phyloP scores from a whole-genome alignment of 1,140 invertebrate genomes.

The Papilio machaon region DNA sequence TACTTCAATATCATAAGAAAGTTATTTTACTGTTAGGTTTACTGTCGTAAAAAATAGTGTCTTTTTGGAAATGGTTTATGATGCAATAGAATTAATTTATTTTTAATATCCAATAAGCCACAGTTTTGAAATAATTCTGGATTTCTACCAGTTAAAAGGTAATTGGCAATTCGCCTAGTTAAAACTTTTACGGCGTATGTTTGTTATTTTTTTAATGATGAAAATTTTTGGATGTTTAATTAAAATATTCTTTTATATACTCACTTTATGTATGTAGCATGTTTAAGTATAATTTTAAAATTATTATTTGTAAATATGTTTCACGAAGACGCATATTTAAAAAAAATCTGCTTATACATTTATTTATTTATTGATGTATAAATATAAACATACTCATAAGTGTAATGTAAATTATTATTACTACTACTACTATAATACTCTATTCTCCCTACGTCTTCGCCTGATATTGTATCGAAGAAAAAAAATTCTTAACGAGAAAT shows the following conservation, averaged over 20 bases:
- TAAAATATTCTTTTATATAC: too few species aligned
- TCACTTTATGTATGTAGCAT: too few species aligned
- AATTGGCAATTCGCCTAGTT: background rate
- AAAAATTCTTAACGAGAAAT: background rate
- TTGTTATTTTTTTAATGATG: background rate
- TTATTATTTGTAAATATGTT: too few species aligned
- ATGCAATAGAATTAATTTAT: background rate
- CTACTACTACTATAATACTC: too few species aligned
- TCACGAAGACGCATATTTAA: too few species aligned
- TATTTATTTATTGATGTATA: too few species aligned
- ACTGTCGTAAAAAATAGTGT: background rate
- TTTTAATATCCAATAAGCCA: constrained; percentile 9
- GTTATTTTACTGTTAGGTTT: background rate
- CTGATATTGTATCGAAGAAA: background rate
- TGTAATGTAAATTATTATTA: too few species aligned
- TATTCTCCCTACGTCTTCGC: too few species aligned
- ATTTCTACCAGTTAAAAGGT: background rate
- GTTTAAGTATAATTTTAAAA: too few species aligned
- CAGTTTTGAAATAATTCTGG: background rate
- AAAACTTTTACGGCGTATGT: background rate
- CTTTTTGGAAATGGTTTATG: background rate
- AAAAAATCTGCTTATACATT: too few species aligned
- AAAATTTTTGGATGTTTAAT: too few species aligned
- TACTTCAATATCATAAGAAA: constrained; percentile 3
- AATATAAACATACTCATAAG: too few species aligned